Conservation (phyloP, 2,113 vertebrate genomes). For the Perca flavescens region DNA sequence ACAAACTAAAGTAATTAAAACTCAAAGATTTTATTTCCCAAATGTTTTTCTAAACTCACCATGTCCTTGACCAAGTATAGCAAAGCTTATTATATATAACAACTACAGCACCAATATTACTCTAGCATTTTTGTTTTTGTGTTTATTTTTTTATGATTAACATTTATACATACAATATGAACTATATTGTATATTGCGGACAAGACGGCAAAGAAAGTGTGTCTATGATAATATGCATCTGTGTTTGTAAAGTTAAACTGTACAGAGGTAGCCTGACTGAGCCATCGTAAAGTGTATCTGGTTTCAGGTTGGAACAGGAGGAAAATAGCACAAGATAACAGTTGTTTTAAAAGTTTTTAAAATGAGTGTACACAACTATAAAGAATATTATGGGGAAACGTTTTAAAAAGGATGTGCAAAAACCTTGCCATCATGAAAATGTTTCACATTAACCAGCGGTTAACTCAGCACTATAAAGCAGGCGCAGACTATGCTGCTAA, state of each 20-base stretch:
- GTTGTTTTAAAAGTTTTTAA: not conserved
- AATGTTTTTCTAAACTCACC: not conserved
- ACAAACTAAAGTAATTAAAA: not conserved
- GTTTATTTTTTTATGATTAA: too few relatives aligned
- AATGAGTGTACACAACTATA: not conserved
- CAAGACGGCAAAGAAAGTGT: not conserved
- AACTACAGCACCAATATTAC: not conserved
- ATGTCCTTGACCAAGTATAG: not conserved
- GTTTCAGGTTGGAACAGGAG: not conserved
- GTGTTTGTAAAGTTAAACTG: too few relatives aligned
- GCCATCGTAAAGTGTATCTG: not conserved
- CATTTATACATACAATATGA: not conserved
- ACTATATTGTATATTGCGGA: not conserved
- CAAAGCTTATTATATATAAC: not conserved
- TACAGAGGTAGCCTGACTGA: not conserved
- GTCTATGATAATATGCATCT: not conserved
- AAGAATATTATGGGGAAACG: constrained; percentile 1
- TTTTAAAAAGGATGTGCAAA: constrained; percentile 3
- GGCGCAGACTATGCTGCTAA: constrained; percentile 68
- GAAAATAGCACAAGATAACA: not conserved
- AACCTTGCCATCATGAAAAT: not conserved
- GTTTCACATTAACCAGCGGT: constrained; percentile 56
- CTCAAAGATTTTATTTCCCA: not conserved
- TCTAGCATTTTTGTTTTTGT: not conserved
- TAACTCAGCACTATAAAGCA: constrained; percentile 59